These are phyloP conservation scores for Drosophila anceps DNA, from an alignment of 2,888 invertebrate species.

Conservation along the genomic window DNA sequence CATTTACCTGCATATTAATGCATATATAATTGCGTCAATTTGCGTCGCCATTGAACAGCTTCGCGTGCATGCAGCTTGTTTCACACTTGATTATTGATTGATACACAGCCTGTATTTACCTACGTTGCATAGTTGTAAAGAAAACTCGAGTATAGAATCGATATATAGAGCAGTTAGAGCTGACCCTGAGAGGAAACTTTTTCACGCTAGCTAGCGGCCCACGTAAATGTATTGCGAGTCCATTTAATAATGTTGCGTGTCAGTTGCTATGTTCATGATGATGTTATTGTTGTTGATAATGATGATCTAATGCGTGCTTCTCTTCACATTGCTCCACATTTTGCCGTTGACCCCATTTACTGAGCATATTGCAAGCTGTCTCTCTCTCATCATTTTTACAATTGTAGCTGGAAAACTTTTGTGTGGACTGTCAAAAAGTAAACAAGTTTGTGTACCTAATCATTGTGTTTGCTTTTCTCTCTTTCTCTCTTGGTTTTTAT, in stretches of 20 bases:
- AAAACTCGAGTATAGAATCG: slow-evolving; percentile 55
- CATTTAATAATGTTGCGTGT: slow-evolving; percentile 63
- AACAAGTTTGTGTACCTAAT: slow-evolving; percentile 18
- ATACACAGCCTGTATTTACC: slow-evolving; percentile 29
- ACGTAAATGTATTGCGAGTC: slow-evolving; percentile 30
- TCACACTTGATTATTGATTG: slow-evolving; percentile 64
- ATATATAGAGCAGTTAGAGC: slow-evolving; percentile 46
- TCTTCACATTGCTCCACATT: slow-evolving; percentile 43
- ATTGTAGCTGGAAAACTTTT: slow-evolving; percentile 22
- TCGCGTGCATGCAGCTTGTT: slow-evolving; percentile 39
- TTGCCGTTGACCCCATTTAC: slow-evolving; percentile 60
- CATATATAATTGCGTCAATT: slow-evolving; percentile 47
- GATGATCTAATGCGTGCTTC: slow-evolving; percentile 60
- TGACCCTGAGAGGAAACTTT: slow-evolving; percentile 61
- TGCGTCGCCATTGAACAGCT: slow-evolving; percentile 27
- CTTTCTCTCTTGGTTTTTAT: neutral
- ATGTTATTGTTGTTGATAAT: slow-evolving; percentile 16
- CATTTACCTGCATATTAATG: slow-evolving; percentile 28
- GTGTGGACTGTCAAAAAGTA: slow-evolving; percentile 22
- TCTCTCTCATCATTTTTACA: slow-evolving; percentile 24
- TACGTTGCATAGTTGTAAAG: slow-evolving; percentile 33
- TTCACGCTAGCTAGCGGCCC: slow-evolving; percentile 17
- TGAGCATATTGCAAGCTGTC: slow-evolving; percentile 37
- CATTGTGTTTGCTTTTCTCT: slow-evolving; percentile 7
- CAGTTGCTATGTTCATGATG: slow-evolving; percentile 29